These are phyloP conservation scores for Triplophysa rosa DNA, from an alignment of 2,113 vertebrate species.

Conservation along the genomic window DNA sequence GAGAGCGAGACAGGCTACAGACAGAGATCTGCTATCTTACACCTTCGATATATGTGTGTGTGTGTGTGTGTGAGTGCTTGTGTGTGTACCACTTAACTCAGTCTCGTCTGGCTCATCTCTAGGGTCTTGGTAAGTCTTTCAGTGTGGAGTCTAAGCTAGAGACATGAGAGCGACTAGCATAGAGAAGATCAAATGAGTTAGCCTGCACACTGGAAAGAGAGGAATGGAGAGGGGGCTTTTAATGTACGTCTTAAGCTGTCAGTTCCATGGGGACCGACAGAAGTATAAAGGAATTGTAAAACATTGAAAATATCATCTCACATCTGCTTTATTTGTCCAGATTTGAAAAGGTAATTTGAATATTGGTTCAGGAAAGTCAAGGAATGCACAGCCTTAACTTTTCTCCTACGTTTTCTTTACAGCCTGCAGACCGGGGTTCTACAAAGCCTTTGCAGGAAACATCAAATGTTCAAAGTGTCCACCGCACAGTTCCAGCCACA, in stretches of 20 bases:
- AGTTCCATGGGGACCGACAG: constrained; percentile 3
- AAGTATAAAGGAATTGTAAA: background rate
- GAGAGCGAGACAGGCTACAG: background rate
- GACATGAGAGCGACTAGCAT: constrained; percentile 12
- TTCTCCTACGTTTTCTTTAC: constrained; percentile 51
- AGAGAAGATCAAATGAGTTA: constrained; percentile 28
- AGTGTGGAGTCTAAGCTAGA: constrained; percentile 18
- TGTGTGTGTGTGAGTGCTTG: constrained; percentile 34
- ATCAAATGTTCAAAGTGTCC: constrained; percentile 95
- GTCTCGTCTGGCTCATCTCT: constrained; percentile 27
- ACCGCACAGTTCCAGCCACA: constrained; percentile 86
- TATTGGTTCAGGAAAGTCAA: background rate
- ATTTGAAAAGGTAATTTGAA: background rate
- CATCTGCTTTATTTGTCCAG: background rate
- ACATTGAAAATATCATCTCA: constrained; percentile 16
- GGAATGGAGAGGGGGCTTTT: background rate
- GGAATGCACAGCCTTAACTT: background rate
- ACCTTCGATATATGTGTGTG: constrained; percentile 21
- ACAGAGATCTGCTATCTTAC: constrained; percentile 14
- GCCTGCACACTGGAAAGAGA: constrained; percentile 1
- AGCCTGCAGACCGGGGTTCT: constrained; percentile 94
- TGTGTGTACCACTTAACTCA: constrained; percentile 23
- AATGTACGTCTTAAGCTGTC: constrained; percentile 1
- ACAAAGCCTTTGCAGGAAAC: constrained; percentile 93
- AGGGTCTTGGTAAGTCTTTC: constrained; percentile 12